Percentiles rank a stretch among this genome's conserved stretches.
phyloP scores from a whole-genome alignment of 2,888 invertebrate species.

The Theretra japonica region DNA sequence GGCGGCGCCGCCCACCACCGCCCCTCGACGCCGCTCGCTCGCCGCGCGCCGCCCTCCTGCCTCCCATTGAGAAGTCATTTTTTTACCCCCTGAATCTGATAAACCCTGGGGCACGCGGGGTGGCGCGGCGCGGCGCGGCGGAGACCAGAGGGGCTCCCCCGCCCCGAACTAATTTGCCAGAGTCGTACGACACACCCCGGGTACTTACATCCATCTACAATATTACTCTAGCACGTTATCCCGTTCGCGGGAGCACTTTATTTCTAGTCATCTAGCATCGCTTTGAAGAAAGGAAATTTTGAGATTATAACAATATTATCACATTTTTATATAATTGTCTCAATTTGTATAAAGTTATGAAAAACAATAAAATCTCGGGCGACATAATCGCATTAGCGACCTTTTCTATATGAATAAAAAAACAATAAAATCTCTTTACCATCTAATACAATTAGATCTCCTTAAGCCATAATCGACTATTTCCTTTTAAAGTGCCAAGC shows the following conservation, averaged over 20 bases:
- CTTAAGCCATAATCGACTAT: background rate
- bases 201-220: constrained; percentile 84
- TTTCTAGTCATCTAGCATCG: constrained; percentile 71
- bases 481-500: constrained; percentile 4
- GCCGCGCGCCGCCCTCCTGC: constrained; percentile 71
- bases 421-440: too few relatives aligned
- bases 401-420: too few relatives aligned
- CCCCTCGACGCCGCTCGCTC: constrained; percentile 64
- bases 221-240: constrained; percentile 84
- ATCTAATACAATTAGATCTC: background rate
- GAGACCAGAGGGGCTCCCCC: constrained; percentile 75
- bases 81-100: constrained; percentile 83
- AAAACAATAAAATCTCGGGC: too few relatives aligned
- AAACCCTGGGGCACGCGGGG: constrained; percentile 70
- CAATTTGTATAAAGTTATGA: background rate
- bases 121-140: constrained; percentile 51
- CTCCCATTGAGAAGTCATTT: constrained; percentile 84
- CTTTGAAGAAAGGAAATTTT: constrained; percentile 69
- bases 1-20: constrained; percentile 80
- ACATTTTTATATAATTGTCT: background rate
- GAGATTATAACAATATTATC: constrained; percentile 25
- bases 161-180: constrained; percentile 84
- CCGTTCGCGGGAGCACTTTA: constrained; percentile 79
- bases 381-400: too few relatives aligned
- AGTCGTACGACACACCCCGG: constrained; percentile 84